Evolutionary conservation across 2,797 vertebrate genomes (phyloP).

Genomic region (Phataginus tetradactyla): DNA sequence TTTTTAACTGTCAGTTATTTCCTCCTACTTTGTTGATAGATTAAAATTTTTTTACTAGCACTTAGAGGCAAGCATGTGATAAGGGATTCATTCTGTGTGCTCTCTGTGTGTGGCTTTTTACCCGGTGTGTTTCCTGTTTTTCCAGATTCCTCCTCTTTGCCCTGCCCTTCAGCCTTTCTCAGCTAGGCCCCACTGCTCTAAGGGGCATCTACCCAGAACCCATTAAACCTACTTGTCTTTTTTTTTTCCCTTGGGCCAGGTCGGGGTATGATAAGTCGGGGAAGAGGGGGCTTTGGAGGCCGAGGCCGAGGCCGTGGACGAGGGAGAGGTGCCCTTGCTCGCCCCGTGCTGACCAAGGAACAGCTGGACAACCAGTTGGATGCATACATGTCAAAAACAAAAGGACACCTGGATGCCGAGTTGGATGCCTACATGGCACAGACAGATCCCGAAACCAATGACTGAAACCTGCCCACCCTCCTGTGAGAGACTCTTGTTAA

Average conservation of each 20-base stretch:
- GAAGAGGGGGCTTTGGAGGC: constrained; percentile 90
- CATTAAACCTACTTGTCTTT: constrained; percentile 57
- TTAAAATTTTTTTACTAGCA: neutral
- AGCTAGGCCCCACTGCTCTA: constrained; percentile 68
- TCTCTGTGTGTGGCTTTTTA: constrained; percentile 78
- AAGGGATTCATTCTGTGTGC: constrained; percentile 75
- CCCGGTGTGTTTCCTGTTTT: constrained; percentile 68
- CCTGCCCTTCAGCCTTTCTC: constrained; percentile 68
- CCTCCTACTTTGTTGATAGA: neutral
- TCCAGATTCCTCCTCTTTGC: constrained; percentile 72
- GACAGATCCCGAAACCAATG: constrained; percentile 94
- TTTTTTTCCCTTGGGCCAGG: constrained; percentile 84
- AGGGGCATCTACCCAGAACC: constrained; percentile 58
- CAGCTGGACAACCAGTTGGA: constrained; percentile 98
- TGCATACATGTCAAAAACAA: constrained; percentile 99
- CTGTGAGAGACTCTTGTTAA: constrained; percentile 63
- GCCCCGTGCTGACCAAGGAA: constrained; percentile 92
- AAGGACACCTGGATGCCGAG: constrained; percentile 97
- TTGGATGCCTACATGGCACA: constrained; percentile 99
- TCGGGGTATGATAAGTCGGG: constrained; percentile 91
- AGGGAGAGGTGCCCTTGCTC: constrained; percentile 89
- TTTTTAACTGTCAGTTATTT: constrained; percentile 22
- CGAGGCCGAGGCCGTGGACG: constrained; percentile 91
- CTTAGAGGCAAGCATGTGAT: constrained; percentile 60
- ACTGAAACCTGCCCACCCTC: constrained; percentile 84